These are phyloP conservation scores for Cephalopholis sonnerati DNA, from an alignment of 2,113 vertebrate species.

Conservation along the genomic window DNA sequence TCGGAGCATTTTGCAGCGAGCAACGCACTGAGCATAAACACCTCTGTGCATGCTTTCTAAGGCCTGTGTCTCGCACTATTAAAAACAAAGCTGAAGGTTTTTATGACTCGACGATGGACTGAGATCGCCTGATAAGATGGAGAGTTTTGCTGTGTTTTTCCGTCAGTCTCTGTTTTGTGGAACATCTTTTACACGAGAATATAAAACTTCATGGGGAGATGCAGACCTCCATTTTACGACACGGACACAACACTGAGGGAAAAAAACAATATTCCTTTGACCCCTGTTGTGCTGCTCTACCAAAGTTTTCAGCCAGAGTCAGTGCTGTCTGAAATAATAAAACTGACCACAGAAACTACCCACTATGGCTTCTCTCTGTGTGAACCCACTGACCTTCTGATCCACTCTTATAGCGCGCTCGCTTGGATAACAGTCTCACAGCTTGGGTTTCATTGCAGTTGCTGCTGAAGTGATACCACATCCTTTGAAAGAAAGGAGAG, in stretches of 20 bases:
- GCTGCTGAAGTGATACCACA: conserved; percentile 42
- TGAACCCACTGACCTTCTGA: conserved; percentile 22
- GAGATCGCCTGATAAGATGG: neutral
- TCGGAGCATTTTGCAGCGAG: too few relatives aligned
- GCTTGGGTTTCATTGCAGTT: conserved; percentile 57
- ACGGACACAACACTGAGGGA: conserved; percentile 7
- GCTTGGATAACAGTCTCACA: conserved; percentile 17
- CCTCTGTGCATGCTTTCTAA: too few relatives aligned
- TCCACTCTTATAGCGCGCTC: conserved; percentile 13
- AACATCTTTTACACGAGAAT: neutral
- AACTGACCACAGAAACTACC: conserved; percentile 14
- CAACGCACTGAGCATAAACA: too few relatives aligned
- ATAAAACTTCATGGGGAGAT: neutral
- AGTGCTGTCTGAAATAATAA: conserved; percentile 6
- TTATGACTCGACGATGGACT: too few relatives aligned
- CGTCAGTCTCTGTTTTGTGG: neutral
- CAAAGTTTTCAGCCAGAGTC: conserved; percentile 25
- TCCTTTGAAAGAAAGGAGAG: conserved; percentile 26
- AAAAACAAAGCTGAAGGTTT: too few relatives aligned
- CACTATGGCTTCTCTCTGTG: neutral
- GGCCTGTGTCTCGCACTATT: too few relatives aligned
- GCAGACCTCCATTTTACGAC: neutral
- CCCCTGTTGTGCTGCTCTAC: neutral
- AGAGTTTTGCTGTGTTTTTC: neutral
- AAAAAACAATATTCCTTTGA: neutral